Conservation (phyloP, 1,140 invertebrate genomes). For the Leptoteleia sp. region DNA sequence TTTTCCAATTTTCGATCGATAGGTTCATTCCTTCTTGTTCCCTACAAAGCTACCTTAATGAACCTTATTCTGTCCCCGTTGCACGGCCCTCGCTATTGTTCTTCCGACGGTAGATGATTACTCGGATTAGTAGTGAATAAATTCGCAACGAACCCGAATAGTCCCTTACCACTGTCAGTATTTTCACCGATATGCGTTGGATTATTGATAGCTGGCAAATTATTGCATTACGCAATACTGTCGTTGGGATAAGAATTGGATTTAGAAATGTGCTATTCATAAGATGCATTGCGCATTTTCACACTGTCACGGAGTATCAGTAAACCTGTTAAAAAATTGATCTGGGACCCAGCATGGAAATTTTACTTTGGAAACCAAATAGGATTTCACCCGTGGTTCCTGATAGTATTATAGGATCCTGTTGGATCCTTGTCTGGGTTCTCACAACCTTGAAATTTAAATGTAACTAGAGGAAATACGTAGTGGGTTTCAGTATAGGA, state of each 20-base stretch:
- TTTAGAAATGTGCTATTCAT: background rate
- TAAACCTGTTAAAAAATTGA: too few species aligned
- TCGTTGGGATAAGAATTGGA: conserved; percentile 1
- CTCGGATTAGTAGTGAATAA: conserved; percentile 63
- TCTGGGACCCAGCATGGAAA: too few species aligned
- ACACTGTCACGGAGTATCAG: too few species aligned
- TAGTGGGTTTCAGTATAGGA: too few species aligned
- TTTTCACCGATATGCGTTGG: conserved; percentile 2
- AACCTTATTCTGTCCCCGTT: conserved; percentile 61
- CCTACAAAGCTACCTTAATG: conserved; percentile 71
- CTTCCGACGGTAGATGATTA: conserved; percentile 66
- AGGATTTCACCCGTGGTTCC: too few species aligned
- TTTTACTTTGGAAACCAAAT: too few species aligned
- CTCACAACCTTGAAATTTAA: too few species aligned
- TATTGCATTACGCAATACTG: conserved; percentile 13
- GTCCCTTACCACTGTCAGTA: conserved; percentile 1
- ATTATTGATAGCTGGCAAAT: conserved; percentile 29
- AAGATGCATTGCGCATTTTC: too few species aligned
- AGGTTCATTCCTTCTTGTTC: conserved; percentile 44
- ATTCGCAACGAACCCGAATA: conserved; percentile 26
- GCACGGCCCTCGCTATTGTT: conserved; percentile 63
- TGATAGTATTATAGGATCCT: too few species aligned
- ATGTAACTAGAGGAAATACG: too few species aligned
- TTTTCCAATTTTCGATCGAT: conserved; percentile 32
- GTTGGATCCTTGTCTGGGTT: too few species aligned